These are phyloP conservation scores for Leontocebus nigricollis DNA, from an alignment of 2,797 vertebrate genomes.

Conservation along the genomic window DNA sequence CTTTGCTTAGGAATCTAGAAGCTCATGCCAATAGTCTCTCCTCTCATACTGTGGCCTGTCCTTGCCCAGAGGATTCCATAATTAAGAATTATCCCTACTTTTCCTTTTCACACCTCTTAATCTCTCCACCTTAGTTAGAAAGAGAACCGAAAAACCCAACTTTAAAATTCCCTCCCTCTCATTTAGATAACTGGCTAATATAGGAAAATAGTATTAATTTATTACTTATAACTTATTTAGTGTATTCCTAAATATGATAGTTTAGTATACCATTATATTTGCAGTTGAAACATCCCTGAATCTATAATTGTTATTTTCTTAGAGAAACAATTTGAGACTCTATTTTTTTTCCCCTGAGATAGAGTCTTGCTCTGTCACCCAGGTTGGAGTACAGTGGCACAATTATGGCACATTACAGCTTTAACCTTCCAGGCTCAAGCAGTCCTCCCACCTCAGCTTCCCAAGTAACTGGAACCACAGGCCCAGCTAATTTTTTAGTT, in stretches of 20 bases:
- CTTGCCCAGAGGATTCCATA: not conserved
- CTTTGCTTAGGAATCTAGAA: not conserved
- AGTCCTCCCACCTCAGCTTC: not conserved
- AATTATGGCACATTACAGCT: not conserved
- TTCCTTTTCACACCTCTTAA: not conserved
- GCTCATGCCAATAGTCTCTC: not conserved
- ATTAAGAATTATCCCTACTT: not conserved
- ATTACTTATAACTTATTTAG: not conserved
- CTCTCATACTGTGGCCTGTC: not conserved
- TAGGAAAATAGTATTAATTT: not conserved
- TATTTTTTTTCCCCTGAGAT: not conserved
- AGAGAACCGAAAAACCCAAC: not conserved
- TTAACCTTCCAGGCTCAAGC: not conserved
- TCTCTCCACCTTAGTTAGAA: not conserved
- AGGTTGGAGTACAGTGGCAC: not conserved
- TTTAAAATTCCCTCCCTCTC: not conserved
- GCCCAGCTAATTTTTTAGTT: not conserved
- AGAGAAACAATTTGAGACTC: not conserved
- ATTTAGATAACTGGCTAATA: not conserved
- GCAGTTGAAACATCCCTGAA: not conserved
- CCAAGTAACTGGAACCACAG: not conserved
- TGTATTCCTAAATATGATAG: slow-evolving; percentile 22
- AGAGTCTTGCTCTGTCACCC: no score
- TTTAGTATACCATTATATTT: not conserved
- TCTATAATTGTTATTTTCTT: not conserved